Conservation (phyloP, 2,888 invertebrate genomes). For the Thymelicus sylvestris region DNA sequence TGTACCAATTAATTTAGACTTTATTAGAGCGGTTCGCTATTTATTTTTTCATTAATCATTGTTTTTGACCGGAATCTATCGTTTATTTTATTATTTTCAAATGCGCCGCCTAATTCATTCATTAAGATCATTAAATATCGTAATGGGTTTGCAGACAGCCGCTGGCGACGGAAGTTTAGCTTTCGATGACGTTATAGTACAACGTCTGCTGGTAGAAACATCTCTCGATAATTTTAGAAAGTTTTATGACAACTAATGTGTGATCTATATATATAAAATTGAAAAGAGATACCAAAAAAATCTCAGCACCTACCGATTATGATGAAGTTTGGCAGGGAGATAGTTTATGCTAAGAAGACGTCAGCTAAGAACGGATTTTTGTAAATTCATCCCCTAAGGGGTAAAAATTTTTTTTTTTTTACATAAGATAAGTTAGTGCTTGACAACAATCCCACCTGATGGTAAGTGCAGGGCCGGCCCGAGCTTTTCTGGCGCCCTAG, state of each 20-base stretch:
- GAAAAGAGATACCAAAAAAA: too few relatives aligned
- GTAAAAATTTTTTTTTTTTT: too few relatives aligned
- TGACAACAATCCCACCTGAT: too few relatives aligned
- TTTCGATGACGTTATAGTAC: slow-evolving; percentile 12
- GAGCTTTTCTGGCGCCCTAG: too few relatives aligned
- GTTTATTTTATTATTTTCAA: slow-evolving; percentile 27
- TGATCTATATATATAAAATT: too few relatives aligned
- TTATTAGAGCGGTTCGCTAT: slow-evolving; percentile 19
- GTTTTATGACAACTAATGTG: slow-evolving; percentile 50
- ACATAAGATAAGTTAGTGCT: too few relatives aligned
- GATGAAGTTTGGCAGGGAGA: too few relatives aligned
- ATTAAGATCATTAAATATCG: slow-evolving; percentile 23
- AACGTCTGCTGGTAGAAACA: slow-evolving; percentile 21
- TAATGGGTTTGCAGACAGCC: slow-evolving; percentile 26
- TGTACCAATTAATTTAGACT: slow-evolving; percentile 34
- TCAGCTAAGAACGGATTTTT: too few relatives aligned
- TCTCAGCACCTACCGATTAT: too few relatives aligned
- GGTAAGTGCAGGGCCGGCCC: too few relatives aligned
- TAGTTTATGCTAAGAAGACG: too few relatives aligned
- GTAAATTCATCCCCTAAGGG: too few relatives aligned
- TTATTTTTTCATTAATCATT: slow-evolving; percentile 31
- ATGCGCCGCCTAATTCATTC: slow-evolving; percentile 27
- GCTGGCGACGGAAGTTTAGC: slow-evolving; percentile 35
- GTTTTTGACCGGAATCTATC: slow-evolving; percentile 24
- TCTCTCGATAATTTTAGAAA: slow-evolving; percentile 16